phyloP scores from a whole-genome alignment of 2,797 vertebrate genomes.

The Iguana delicatissima region DNA sequence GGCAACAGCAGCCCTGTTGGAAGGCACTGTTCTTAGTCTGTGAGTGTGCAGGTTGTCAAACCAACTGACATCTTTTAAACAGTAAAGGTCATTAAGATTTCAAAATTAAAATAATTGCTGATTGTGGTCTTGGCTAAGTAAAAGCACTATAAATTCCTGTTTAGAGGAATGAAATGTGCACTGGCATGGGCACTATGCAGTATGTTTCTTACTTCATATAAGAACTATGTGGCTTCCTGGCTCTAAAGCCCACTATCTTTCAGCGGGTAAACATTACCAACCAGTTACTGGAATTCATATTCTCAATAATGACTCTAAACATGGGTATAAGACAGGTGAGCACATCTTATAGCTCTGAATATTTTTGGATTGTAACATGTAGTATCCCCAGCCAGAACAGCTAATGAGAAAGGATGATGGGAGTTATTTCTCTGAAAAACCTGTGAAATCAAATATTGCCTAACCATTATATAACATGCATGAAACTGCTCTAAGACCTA shows the following conservation, averaged over 20 bases:
- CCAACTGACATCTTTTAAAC: conserved; percentile 63
- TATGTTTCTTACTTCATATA: conserved; percentile 71
- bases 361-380: neutral
- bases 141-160: conserved; percentile 38
- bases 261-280: too few relatives aligned
- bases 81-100: conserved; percentile 51
- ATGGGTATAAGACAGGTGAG: too few relatives aligned
- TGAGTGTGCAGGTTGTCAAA: conserved; percentile 62
- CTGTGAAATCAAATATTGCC: neutral
- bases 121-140: conserved; percentile 54
- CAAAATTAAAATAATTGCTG: conserved; percentile 61
- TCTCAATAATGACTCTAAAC: too few relatives aligned
- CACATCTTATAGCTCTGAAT: too few relatives aligned
- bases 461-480: too few relatives aligned
- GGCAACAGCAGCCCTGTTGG: conserved; percentile 59
- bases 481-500: neutral
- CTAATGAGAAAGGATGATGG: neutral
- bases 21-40: conserved; percentile 54
- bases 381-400: neutral
- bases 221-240: conserved; percentile 10
- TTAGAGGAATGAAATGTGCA: conserved; percentile 54
- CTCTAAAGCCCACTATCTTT: neutral
- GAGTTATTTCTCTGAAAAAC: neutral
- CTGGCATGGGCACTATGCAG: conserved; percentile 17
- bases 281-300: too few relatives aligned